These are phyloP conservation scores for Mamestra brassicae DNA, from an alignment of 2,888 invertebrate genomes.

Conservation along the genomic window DNA sequence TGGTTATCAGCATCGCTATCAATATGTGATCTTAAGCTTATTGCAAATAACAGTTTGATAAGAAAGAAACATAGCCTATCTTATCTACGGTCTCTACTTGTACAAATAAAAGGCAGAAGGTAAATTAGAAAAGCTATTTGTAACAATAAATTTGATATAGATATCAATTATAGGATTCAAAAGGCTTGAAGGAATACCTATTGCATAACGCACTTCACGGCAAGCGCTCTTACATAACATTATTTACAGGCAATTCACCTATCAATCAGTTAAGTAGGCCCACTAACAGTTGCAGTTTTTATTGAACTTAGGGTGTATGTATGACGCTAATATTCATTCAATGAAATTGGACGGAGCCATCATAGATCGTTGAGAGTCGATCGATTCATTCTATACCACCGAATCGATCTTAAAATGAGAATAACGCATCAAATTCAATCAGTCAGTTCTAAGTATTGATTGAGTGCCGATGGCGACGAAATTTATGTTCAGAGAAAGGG, in stretches of 20 bases:
- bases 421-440: slow-evolving; percentile 23
- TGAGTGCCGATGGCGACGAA: not conserved
- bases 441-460: slow-evolving; percentile 31
- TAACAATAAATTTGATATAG: slow-evolving; percentile 48
- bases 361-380: not conserved
- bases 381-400: not conserved
- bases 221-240: slow-evolving; percentile 8
- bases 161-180: slow-evolving; percentile 33
- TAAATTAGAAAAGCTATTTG: slow-evolving; percentile 58
- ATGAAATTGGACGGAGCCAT: not conserved
- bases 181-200: slow-evolving; percentile 10
- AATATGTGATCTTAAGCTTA: slow-evolving; percentile 87
- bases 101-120: slow-evolving; percentile 71
- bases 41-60: slow-evolving; percentile 87
- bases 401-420: slow-evolving; percentile 21
- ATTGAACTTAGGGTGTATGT: slow-evolving; percentile 10
- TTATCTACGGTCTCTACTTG: slow-evolving; percentile 82
- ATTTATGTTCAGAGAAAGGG: slow-evolving; percentile 8
- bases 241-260: slow-evolving; percentile 13
- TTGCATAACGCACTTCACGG: slow-evolving; percentile 15
- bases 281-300: not conserved
- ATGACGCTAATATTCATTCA: slow-evolving; percentile 1
- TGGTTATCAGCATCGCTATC: slow-evolving; percentile 85
- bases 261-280: slow-evolving; percentile 3
- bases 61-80: slow-evolving; percentile 83